These are phyloP conservation scores for Pteronura brasiliensis DNA, from an alignment of 2,113 vertebrate species.

Conservation along the genomic window DNA sequence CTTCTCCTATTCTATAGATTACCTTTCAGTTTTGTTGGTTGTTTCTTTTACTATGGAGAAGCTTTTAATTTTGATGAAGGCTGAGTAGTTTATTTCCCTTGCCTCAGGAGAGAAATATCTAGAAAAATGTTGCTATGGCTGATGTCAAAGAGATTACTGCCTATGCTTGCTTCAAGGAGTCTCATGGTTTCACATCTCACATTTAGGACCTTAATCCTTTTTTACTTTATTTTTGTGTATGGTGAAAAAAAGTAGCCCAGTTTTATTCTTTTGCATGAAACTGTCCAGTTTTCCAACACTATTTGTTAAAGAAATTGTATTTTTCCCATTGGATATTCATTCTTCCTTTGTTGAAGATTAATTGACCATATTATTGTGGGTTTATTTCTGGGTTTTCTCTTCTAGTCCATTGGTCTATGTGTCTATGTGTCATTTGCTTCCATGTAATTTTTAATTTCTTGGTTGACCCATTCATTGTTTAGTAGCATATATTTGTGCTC, in stretches of 20 bases:
- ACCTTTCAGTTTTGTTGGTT: background rate
- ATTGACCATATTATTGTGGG: background rate
- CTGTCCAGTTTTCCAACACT: background rate
- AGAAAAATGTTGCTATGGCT: background rate
- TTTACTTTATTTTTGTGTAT: background rate
- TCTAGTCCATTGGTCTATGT: background rate
- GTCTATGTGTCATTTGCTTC: background rate
- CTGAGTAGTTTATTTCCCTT: background rate
- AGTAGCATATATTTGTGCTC: background rate
- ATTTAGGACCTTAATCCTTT: background rate
- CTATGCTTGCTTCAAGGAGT: background rate
- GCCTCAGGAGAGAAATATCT: background rate
- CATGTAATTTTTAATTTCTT: background rate
- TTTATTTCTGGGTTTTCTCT: background rate
- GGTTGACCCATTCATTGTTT: background rate
- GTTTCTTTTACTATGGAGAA: background rate
- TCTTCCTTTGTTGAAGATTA: background rate
- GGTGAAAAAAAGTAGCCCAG: background rate
- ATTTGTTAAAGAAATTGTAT: background rate
- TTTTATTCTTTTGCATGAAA: background rate
- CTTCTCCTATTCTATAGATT: background rate
- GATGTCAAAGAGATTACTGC: background rate
- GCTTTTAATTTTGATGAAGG: background rate
- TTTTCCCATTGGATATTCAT: background rate
- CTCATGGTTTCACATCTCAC: background rate